A percentile compares a stretch with the other conserved stretches of the same genome.
phyloP scores from a whole-genome alignment of 1,140 invertebrate genomes.

The Aphelenchoides fujianensis region DNA sequence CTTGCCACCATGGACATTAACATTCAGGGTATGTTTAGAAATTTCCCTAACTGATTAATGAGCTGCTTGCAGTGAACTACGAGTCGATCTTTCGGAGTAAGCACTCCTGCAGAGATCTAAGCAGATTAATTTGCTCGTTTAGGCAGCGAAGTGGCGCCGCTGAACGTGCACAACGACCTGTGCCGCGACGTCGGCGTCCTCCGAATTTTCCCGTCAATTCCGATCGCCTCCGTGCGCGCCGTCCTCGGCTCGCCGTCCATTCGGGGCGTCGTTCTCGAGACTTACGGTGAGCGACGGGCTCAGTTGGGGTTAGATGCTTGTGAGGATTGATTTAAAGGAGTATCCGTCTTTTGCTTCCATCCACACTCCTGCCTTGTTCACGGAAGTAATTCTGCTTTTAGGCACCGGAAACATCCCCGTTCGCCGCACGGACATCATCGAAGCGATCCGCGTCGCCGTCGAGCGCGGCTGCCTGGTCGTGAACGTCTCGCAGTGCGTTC shows the following conservation, averaged over 20 bases:
- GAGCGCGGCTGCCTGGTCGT: slow-evolving; percentile 81
- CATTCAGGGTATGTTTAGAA: slow-evolving; percentile 61
- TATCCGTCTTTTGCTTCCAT: no score
- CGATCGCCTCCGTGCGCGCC: slow-evolving; percentile 72
- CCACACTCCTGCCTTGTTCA: no score
- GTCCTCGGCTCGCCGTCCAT: slow-evolving; percentile 77
- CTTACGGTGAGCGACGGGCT: slow-evolving; percentile 74
- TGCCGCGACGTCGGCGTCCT: slow-evolving; percentile 80
- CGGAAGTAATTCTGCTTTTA: slow-evolving; percentile 20
- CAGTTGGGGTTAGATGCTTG: background rate
- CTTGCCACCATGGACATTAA: slow-evolving; percentile 76
- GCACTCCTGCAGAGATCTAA: no score
- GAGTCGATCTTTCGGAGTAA: slow-evolving; percentile 74
- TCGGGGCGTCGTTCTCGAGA: slow-evolving; percentile 82
- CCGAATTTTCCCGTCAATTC: slow-evolving; percentile 84
- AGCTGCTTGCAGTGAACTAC: slow-evolving; percentile 73
- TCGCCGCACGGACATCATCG: slow-evolving; percentile 76
- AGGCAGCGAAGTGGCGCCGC: slow-evolving; percentile 71
- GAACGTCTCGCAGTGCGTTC: slow-evolving; percentile 83
- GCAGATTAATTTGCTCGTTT: no score
- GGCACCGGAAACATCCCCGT: slow-evolving; percentile 80
- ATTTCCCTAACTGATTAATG: slow-evolving; percentile 11
- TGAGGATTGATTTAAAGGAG: no score
- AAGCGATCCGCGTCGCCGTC: slow-evolving; percentile 72
- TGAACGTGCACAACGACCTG: slow-evolving; percentile 74